A percentile compares a stretch with the other conserved stretches of the same genome.
Evolutionary conservation across 2,888 invertebrate genomes (phyloP).

Genomic region (Leptopilina myrica): DNA sequence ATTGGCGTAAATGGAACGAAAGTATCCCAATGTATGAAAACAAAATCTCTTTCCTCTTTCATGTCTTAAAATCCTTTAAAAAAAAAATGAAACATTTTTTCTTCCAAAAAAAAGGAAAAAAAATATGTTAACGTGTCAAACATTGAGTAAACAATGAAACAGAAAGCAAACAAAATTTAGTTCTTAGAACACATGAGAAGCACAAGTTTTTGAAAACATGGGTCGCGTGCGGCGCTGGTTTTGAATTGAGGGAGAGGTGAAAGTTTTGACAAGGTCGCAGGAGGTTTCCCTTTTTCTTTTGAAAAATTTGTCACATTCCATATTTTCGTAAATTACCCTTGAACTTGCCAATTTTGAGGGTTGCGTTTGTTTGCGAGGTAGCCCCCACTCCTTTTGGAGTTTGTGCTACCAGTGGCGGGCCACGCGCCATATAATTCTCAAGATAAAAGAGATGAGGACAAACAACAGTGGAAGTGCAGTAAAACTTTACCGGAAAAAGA

Average conservation of each 20-base stretch:
- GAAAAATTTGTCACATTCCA: conserved; percentile 45
- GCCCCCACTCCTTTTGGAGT: conserved; percentile 40
- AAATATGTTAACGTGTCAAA: not conserved
- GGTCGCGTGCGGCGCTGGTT: conserved; percentile 40
- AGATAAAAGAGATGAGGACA: conserved; percentile 54
- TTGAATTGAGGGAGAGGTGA: conserved; percentile 22
- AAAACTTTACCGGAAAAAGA: conserved; percentile 58
- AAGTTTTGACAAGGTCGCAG: conserved; percentile 45
- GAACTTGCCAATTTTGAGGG: conserved; percentile 16
- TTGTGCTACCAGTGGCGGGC: conserved; percentile 51
- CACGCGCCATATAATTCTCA: conserved; percentile 69
- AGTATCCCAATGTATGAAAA: no score
- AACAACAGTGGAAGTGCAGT: conserved; percentile 49
- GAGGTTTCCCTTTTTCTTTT: conserved; percentile 40
- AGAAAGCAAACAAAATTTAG: no score
- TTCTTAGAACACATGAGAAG: conserved; percentile 5
- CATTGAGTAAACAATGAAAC: not conserved
- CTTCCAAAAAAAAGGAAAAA: no score
- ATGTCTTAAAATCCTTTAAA: no score
- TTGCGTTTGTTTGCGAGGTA: conserved; percentile 36
- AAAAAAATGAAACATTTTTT: no score
- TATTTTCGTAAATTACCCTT: conserved; percentile 55
- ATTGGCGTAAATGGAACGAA: no score
- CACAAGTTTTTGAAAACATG: conserved; percentile 2
- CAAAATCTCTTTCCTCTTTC: no score